phyloP scores from a whole-genome alignment of 37 sponge, comb jelly and placozoan species.

The Beroe forskalii region DNA sequence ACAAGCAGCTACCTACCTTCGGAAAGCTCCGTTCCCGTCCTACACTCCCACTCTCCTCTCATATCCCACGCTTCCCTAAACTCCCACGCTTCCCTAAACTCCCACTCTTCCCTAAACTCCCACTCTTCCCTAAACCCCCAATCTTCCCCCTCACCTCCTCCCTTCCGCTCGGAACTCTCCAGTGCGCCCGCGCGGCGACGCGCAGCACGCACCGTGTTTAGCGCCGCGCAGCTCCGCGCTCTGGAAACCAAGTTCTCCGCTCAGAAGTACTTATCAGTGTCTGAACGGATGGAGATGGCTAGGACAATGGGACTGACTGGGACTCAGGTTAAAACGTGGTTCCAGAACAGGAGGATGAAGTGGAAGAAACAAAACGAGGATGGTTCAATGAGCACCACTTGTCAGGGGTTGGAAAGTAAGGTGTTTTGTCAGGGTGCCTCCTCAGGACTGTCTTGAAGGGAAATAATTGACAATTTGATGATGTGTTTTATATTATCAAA shows the following conservation, averaged over 20 bases:
- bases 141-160: neutral
- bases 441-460: no score
- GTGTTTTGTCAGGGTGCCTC: no score
- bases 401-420: no score
- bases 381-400: neutral
- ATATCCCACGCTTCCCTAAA: no score
- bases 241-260: conserved; percentile 71
- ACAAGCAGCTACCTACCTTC: no score
- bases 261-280: conserved; percentile 29
- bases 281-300: conserved; percentile 16
- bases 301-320: neutral
- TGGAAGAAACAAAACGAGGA: conserved; percentile 42
- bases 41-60: no score
- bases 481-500: no score
- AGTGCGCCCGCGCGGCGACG: conserved; percentile 62
- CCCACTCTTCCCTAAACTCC: neutral
- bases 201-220: conserved; percentile 91
- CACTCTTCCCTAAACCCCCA: neutral
- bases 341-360: conserved; percentile 62
- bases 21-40: no score
- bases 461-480: no score
- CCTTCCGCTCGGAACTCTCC: conserved; percentile 43
- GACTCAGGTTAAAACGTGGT: conserved; percentile 61
- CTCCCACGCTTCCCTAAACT: neutral
- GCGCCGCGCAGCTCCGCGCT: conserved; percentile 84